phyloP scores from a whole-genome alignment of 1,140 invertebrate species.

The Solen grandis region DNA sequence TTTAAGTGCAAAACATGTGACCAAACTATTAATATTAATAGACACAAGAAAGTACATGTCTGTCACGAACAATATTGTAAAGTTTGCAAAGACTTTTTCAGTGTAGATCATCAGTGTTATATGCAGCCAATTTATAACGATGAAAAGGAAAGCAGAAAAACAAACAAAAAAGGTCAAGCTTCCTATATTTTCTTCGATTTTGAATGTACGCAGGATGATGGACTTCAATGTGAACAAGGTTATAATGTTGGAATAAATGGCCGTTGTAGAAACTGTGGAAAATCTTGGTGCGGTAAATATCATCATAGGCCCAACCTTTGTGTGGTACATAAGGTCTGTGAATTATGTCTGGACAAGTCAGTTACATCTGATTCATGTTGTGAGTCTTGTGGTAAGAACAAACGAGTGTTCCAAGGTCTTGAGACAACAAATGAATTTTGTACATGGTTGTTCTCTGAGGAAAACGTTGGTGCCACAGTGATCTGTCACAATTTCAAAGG shows the following conservation, averaged over 20 bases:
- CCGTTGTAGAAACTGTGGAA: conserved; percentile 40
- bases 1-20: conserved; percentile 17
- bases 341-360: conserved; percentile 30
- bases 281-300: conserved; percentile 37
- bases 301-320: conserved; percentile 55
- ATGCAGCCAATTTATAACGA: neutral
- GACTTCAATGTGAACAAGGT: conserved; percentile 28
- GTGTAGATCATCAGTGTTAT: conserved; percentile 8
- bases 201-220: conserved; percentile 18
- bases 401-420: conserved; percentile 29
- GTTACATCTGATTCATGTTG: neutral
- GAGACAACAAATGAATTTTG: neutral
- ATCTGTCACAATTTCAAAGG: conserved; percentile 40
- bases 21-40: conserved; percentile 28
- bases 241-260: conserved; percentile 17
- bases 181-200: conserved; percentile 10
- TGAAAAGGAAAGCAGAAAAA: neutral
- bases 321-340: conserved; percentile 58
- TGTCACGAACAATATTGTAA: neutral
- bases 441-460: conserved; percentile 17
- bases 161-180: neutral
- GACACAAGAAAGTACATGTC: neutral
- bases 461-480: no score
- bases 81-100: conserved; percentile 12
- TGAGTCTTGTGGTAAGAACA: conserved; percentile 27